These are phyloP conservation scores for Onychostruthus taczanowskii DNA, from an alignment of 2,113 vertebrate species.

Conservation along the genomic window DNA sequence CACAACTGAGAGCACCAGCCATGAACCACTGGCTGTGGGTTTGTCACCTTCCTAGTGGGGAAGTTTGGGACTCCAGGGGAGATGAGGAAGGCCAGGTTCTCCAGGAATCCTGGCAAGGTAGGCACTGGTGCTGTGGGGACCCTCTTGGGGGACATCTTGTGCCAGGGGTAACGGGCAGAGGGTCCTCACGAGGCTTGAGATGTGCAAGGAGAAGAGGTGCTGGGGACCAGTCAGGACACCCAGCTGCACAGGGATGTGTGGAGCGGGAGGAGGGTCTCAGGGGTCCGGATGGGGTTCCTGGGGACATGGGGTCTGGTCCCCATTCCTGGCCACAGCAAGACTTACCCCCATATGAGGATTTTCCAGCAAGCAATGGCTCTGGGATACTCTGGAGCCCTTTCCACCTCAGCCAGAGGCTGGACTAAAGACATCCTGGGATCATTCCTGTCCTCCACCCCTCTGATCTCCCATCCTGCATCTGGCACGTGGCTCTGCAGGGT, in stretches of 20 bases:
- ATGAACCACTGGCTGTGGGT: accelerated
- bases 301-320: neutral
- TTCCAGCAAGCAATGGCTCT: neutral
- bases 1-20: neutral
- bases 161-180: accelerated
- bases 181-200: neutral
- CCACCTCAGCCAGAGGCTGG: neutral
- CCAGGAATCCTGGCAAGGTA: neutral
- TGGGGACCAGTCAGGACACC: neutral
- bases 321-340: neutral
- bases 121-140: accelerated
- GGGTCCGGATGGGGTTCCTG: accelerated
- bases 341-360: neutral
- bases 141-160: neutral
- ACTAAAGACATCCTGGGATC: neutral
- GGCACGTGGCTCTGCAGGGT: neutral
- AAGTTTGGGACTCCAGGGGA: neutral
- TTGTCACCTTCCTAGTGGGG: neutral
- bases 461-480: neutral
- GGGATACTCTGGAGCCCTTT: neutral
- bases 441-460: neutral
- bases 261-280: neutral
- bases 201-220: neutral
- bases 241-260: neutral
- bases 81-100: neutral